These are phyloP conservation scores for Chrysochloris asiatica DNA, from an alignment of 2,113 vertebrate species.

Conservation along the genomic window DNA sequence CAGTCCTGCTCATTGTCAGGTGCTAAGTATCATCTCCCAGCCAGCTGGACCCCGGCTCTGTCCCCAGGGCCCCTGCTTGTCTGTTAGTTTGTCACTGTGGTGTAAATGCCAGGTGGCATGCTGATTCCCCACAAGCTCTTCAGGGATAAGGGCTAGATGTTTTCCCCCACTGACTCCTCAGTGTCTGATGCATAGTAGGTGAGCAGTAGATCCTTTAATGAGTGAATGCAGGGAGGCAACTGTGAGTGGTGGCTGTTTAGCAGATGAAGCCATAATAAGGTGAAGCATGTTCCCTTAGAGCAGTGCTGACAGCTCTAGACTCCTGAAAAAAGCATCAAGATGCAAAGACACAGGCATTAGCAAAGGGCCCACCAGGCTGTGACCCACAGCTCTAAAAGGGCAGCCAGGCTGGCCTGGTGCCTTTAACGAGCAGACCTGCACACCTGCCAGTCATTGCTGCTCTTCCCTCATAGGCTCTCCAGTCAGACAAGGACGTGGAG, in stretches of 20 bases:
- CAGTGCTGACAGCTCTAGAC: neutral
- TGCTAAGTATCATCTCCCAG: neutral
- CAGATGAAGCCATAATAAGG: too few species aligned
- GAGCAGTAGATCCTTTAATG: neutral
- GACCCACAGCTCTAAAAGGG: too few species aligned
- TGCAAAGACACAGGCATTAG: too few species aligned
- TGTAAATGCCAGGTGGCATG: too few species aligned
- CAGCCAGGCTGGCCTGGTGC: too few species aligned
- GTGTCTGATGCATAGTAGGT: neutral
- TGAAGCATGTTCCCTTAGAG: neutral
- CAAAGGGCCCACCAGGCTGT: too few species aligned
- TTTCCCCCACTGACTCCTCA: neutral
- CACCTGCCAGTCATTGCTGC: fast-evolving
- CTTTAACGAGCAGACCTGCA: neutral
- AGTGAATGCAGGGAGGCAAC: neutral
- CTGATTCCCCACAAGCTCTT: neutral
- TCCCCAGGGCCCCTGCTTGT: too few species aligned
- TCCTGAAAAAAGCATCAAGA: too few species aligned
- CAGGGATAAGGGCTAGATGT: neutral
- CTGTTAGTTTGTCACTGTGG: neutral
- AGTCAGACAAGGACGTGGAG: slow-evolving; percentile 85
- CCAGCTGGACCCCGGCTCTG: neutral
- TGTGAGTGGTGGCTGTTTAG: neutral
- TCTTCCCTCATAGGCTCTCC: slow-evolving; percentile 81
- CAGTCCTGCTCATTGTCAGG: neutral